Conservation (phyloP, 2,113 vertebrate genomes). For the Protobothrops flavoviridis region DNA sequence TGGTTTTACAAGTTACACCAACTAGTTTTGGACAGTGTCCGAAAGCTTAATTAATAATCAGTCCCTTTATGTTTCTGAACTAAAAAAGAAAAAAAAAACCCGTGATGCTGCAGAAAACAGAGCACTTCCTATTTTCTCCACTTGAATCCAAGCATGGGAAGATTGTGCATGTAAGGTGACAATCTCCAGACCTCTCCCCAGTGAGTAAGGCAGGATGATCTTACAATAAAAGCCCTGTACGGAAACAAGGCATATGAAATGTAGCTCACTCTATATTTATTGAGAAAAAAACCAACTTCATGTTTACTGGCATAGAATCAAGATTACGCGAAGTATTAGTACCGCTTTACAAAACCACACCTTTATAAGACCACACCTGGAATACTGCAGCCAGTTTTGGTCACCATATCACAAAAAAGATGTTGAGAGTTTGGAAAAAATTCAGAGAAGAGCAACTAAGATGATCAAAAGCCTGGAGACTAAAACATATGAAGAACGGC, state of each 20-base stretch:
- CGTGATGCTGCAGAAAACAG: not conserved
- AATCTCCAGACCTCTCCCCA: not conserved
- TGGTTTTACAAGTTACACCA: not conserved
- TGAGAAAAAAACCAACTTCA: not conserved
- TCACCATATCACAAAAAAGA: no score
- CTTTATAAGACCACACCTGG: no score
- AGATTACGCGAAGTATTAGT: no score
- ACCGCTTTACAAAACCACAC: no score
- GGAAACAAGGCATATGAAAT: not conserved
- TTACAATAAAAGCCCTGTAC: not conserved
- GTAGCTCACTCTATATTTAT: not conserved
- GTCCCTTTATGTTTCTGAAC: not conserved
- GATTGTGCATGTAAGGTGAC: not conserved
- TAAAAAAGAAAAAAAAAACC: not conserved
- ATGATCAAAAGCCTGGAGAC: no score
- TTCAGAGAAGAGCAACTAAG: no score
- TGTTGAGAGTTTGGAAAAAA: no score
- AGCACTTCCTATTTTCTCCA: not conserved
- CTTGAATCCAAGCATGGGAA: not conserved
- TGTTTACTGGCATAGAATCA: not conserved
- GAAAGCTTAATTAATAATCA: not conserved
- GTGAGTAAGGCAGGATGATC: not conserved
- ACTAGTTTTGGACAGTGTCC: not conserved
- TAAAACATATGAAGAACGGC: no score
- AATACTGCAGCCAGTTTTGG: no score